Percentiles rank a stretch among this genome's conserved stretches.
phyloP scores from a whole-genome alignment of 2,797 vertebrate species.

The Scleropages formosus region DNA sequence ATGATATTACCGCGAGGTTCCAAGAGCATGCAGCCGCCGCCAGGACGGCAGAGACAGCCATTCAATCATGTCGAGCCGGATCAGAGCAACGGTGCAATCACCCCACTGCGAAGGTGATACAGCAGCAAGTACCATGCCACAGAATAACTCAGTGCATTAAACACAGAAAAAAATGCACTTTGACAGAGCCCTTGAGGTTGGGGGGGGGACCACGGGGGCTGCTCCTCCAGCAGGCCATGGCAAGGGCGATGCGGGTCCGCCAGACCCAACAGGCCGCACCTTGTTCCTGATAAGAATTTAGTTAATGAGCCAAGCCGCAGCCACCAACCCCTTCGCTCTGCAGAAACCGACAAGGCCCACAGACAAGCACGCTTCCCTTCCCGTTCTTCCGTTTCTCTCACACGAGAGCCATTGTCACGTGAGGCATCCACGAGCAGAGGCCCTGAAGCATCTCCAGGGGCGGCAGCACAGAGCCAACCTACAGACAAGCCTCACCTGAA shows the following conservation, averaged over 20 bases:
- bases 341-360: not conserved
- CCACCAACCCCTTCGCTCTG: not conserved
- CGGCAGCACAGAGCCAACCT: too few relatives aligned
- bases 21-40: not conserved
- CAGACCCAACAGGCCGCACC: too few relatives aligned
- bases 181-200: not conserved
- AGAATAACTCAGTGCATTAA: conserved; percentile 17
- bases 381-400: not conserved
- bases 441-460: not conserved
- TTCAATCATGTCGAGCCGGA: conserved; percentile 26
- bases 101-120: conserved; percentile 13
- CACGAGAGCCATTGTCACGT: not conserved
- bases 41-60: conserved; percentile 11
- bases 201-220: not conserved
- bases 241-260: not conserved
- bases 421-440: not conserved
- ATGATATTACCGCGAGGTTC: conserved; percentile 2
- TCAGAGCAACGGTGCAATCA: conserved; percentile 22
- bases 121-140: not conserved
- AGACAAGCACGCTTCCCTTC: not conserved
- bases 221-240: not conserved
- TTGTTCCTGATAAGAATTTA: not conserved
- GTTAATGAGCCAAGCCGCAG: conserved; percentile 12
- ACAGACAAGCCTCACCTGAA: too few relatives aligned
- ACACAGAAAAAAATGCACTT: conserved; percentile 7